Conservation (phyloP, 2,113 vertebrate species). For the Clinocottus analis region DNA sequence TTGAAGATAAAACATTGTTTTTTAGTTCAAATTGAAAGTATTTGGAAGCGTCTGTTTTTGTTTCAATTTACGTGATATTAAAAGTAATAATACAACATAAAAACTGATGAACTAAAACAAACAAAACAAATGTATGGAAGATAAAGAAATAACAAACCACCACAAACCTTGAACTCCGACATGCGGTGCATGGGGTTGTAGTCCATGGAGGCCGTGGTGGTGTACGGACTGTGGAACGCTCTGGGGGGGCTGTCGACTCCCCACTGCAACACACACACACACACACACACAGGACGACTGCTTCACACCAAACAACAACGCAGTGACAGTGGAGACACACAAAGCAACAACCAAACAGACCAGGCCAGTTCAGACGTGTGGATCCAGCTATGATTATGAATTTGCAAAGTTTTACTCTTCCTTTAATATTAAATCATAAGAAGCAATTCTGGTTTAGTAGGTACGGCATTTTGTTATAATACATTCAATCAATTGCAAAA, state of each 20-base stretch:
- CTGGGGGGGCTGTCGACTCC: constrained; percentile 72
- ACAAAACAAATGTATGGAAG: background rate
- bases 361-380: too few relatives aligned
- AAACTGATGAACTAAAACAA: too few relatives aligned
- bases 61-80: too few relatives aligned
- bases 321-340: too few relatives aligned
- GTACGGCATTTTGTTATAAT: background rate
- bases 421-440: background rate
- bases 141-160: background rate
- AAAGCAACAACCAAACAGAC: too few relatives aligned
- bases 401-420: background rate
- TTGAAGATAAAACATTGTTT: too few relatives aligned
- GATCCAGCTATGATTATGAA: too few relatives aligned
- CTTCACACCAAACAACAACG: background rate
- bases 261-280: constrained; percentile 44
- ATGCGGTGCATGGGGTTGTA: constrained; percentile 73
- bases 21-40: too few relatives aligned
- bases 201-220: constrained; percentile 68
- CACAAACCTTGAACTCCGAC: constrained; percentile 80
- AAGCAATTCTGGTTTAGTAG: background rate
- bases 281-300: background rate
- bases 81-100: too few relatives aligned
- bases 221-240: constrained; percentile 83
- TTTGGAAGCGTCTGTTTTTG: too few relatives aligned
- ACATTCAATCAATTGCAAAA: background rate